A percentile compares a stretch with the other conserved stretches of the same genome.
phyloP scores from a whole-genome alignment of 2,888 invertebrate genomes.

The Macroteleia sp. region DNA sequence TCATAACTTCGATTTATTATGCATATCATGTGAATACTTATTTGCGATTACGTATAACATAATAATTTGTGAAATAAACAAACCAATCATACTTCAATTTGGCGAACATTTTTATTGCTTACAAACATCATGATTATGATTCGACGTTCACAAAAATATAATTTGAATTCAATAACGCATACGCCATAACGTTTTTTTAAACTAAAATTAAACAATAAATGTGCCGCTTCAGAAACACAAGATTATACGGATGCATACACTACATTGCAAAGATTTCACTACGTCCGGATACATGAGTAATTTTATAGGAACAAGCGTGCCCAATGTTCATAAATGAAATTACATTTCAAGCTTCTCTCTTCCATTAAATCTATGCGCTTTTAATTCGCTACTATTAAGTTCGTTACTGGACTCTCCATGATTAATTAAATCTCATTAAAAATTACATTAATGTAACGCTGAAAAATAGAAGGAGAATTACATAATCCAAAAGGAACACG shows the following conservation, averaged over 20 bases:
- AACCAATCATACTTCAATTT: too few species aligned
- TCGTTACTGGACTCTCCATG: conserved; percentile 36
- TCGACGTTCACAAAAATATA: too few species aligned
- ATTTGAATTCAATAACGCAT: too few species aligned
- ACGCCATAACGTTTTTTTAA: conserved; percentile 11
- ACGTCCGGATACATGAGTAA: conserved; percentile 48
- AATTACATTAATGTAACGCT: too few species aligned
- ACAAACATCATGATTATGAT: too few species aligned
- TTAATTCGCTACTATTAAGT: conserved; percentile 50
- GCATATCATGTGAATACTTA: conserved; percentile 14
- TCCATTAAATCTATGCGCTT: conserved; percentile 55
- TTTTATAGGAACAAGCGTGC: conserved; percentile 61
- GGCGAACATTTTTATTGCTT: too few species aligned
- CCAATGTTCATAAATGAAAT: conserved; percentile 55
- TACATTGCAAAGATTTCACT: conserved; percentile 45
- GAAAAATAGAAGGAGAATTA: too few species aligned
- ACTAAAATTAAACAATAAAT: conserved; percentile 19
- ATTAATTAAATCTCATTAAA: conserved; percentile 36
- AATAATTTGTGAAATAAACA: too few species aligned
- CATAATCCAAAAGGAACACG: too few species aligned
- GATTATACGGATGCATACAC: conserved; percentile 37
- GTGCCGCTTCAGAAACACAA: conserved; percentile 5
- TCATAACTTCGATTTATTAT: conserved; percentile 36
- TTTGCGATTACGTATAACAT: too few species aligned
- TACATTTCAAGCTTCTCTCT: conserved; percentile 49